Evolutionary conservation across 1,140 invertebrate genomes (phyloP).

Genomic region (Carposina sasakii): DNA sequence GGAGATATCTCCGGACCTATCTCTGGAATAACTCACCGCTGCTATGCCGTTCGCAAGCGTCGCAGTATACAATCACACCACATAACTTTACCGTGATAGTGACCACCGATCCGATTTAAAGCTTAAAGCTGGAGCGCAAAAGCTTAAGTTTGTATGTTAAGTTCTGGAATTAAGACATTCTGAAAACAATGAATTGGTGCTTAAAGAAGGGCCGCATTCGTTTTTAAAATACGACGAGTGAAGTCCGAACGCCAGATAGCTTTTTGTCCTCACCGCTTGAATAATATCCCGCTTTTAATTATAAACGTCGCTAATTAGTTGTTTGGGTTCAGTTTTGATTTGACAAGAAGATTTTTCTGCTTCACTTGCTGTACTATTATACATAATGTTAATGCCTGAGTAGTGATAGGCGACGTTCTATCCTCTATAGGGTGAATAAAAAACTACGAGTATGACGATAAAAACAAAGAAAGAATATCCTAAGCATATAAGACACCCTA

Average conservation of each 20-base stretch:
- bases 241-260: constrained; percentile 53
- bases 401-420: too few relatives aligned
- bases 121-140: constrained; percentile 3
- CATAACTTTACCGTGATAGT: constrained; percentile 10
- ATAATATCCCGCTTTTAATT: constrained; percentile 59
- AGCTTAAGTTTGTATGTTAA: constrained; percentile 6
- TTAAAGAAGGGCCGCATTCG: constrained; percentile 59
- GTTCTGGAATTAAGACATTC: constrained; percentile 9
- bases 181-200: constrained; percentile 30
- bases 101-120: constrained; percentile 1
- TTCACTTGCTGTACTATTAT: too few relatives aligned
- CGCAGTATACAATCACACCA: constrained; percentile 21
- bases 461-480: too few relatives aligned
- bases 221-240: constrained; percentile 69
- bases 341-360: too few relatives aligned
- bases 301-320: constrained; percentile 57
- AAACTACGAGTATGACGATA: too few relatives aligned
- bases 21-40: constrained; percentile 59
- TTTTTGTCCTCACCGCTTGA: constrained; percentile 47
- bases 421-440: too few relatives aligned
- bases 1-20: constrained; percentile 59
- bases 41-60: constrained; percentile 25
- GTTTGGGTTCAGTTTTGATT: constrained; percentile 6
- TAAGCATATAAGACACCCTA: too few relatives aligned
- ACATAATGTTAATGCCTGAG: too few relatives aligned